phyloP scores from a whole-genome alignment of 35 echinoderm and acorn worm species.

The Lytechinus variegatus region DNA sequence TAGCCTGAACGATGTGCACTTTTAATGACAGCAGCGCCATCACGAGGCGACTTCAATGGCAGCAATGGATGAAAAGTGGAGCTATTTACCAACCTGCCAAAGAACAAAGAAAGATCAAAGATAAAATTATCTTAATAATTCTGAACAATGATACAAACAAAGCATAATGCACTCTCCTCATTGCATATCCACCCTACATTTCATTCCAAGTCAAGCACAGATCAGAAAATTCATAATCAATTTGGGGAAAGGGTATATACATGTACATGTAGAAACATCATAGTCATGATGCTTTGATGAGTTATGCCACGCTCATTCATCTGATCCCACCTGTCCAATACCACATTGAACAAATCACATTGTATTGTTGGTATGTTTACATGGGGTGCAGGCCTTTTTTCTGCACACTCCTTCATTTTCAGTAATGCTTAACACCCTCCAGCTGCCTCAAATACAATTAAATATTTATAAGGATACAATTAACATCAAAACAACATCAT shows the following conservation, averaged over 20 bases:
- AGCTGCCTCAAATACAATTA: neutral
- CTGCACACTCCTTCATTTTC: neutral
- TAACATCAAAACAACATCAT: neutral
- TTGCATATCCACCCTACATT: neutral
- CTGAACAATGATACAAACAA: neutral
- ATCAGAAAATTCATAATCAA: neutral
- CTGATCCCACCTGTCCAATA: neutral
- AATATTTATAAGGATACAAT: neutral
- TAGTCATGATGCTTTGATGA: neutral
- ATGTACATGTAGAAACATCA: too few species aligned
- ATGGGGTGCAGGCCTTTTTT: neutral
- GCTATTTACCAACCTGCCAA: neutral
- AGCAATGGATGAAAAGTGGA: neutral
- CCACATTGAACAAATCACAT: neutral
- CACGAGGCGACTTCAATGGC: conserved; percentile 20
- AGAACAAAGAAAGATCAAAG: neutral
- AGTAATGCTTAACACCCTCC: neutral
- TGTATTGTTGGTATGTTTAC: neutral
- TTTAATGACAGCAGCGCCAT: conserved; percentile 92
- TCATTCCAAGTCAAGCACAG: neutral
- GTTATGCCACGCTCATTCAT: neutral
- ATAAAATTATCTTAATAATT: neutral
- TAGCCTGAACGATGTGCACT: conserved; percentile 87
- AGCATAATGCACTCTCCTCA: neutral
- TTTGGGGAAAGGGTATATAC: too few species aligned